Base-by-base conservation (phyloP, 2,888 invertebrate species). In the Sclerodermus sp. region DNA sequence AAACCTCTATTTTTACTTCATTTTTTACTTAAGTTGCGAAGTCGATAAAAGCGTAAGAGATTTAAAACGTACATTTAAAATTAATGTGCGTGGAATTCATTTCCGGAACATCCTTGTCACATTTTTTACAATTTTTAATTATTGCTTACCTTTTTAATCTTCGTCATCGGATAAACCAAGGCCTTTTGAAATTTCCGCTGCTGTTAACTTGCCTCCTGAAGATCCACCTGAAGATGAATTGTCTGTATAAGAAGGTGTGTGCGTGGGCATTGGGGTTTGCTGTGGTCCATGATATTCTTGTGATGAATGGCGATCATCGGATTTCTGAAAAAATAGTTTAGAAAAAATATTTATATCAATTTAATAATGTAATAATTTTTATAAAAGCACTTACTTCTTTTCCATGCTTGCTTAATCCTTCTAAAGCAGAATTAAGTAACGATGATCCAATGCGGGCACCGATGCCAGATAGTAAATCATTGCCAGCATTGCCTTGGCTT, bases 181-280 rank as follows among this genome's bases (percentile, higher is more conserved):
- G 16, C 77, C 77, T 57, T 69, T 73, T 2, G 77, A 76, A 48
- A 77, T 77, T 53, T 77, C 77, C n/a, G 73, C 73, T 2, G 76
- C 76, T 10, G 65, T 63, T 40, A 77, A 60, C 61, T 70, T 73
- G 23, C 23, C 23, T 3, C 23, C n/a, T n/a, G n/a, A n/a, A 2
- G 60, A 53, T 14, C 69, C 71, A 3, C 66, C 64, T 1, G 72
- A 50, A 44, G 66, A 31, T 6, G 63, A 51, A 43, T 47, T 66
- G 1, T 67, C 55, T 4, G 62, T 36, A 9, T 53, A 60, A n/a
- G 64, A 50, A 8, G 65, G 34, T 55, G 61, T 16, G 58, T 41
- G 12, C 58, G 52, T 2, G 47, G 62, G 47, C 15, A 49, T 55
- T 38, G 51, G 56, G 49, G 43, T 58, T 9, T 59, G 56, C 16